Percentiles rank a stretch among this genome's conserved stretches.
Conservation (phyloP, 2,888 invertebrate species). For the Ophion obscuratus region DNA sequence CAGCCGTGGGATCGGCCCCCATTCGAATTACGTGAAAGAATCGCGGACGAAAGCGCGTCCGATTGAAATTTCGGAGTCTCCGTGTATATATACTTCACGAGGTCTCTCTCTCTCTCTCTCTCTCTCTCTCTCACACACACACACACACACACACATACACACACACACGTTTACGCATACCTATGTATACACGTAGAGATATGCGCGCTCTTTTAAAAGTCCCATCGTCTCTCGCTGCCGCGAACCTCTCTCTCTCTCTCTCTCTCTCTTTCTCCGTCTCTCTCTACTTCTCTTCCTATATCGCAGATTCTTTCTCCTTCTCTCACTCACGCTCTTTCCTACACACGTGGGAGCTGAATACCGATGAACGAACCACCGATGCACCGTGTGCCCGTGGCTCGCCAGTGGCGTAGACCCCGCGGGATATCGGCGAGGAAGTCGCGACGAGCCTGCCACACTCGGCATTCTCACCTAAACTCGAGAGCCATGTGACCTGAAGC, state of each 20-base stretch:
- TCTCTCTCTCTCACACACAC: too few species aligned
- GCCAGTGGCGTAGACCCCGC: slow-evolving; percentile 47
- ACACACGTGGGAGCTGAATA: slow-evolving; percentile 74
- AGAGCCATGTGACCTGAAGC: not conserved
- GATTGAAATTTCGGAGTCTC: slow-evolving; percentile 80
- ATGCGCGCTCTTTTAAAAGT: slow-evolving; percentile 45
- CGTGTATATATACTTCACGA: too few species aligned
- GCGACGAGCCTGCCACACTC: not conserved
- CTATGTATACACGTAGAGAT: not conserved
- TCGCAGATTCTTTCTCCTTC: slow-evolving; percentile 44
- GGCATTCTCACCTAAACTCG: not conserved
- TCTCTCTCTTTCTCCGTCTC: not conserved
- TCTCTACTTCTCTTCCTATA: too few species aligned
- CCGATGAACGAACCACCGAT: slow-evolving; percentile 74
- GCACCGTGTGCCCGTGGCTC: slow-evolving; percentile 55
- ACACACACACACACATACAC: too few species aligned
- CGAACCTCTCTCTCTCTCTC: not conserved
- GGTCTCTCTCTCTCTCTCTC: too few species aligned
- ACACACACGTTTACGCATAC: too few species aligned
- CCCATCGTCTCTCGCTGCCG: slow-evolving; percentile 27
- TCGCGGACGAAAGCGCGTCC: slow-evolving; percentile 71
- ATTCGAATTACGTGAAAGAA: slow-evolving; percentile 81
- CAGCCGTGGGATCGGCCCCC: slow-evolving; percentile 80
- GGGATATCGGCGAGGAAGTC: not conserved
- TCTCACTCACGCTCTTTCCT: too few species aligned